phyloP scores from a whole-genome alignment of 1,140 invertebrate genomes.

The Popillia japonica region DNA sequence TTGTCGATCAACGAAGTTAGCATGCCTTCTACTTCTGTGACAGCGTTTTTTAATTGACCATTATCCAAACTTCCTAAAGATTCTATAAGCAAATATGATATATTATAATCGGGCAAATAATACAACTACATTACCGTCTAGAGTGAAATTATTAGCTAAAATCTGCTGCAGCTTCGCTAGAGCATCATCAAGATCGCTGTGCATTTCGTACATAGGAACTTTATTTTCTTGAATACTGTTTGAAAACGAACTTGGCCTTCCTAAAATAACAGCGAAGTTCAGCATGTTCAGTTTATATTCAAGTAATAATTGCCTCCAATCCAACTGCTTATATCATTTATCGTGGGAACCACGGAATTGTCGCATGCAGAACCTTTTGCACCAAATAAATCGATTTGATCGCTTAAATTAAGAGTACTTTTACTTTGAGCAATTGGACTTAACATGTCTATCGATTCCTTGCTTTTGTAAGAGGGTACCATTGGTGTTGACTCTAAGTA shows the following conservation, averaged over 20 bases:
- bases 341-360: conserved; percentile 60
- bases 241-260: not conserved
- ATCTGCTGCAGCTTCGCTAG: conserved; percentile 68
- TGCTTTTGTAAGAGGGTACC: conserved; percentile 45
- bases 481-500: conserved; percentile 57
- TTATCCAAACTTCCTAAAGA: conserved; percentile 65
- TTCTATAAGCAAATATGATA: conserved; percentile 58
- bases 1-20: conserved; percentile 65
- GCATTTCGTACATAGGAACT: conserved; percentile 55
- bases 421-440: conserved; percentile 63
- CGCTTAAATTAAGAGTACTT: conserved; percentile 9
- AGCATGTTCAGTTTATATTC: not conserved
- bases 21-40: conserved; percentile 69
- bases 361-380: not conserved
- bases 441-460: conserved; percentile 57
- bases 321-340: conserved; percentile 68
- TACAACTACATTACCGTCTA: conserved; percentile 61
- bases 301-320: conserved; percentile 59
- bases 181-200: conserved; percentile 68
- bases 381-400: conserved; percentile 31
- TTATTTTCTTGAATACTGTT: conserved; percentile 27
- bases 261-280: not conserved
- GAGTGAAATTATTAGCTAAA: conserved; percentile 67
- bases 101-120: not conserved
- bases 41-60: conserved; percentile 65